Evolutionary conservation across 2,797 vertebrate genomes (phyloP).

Genomic region (Euthynnus affinis): DNA sequence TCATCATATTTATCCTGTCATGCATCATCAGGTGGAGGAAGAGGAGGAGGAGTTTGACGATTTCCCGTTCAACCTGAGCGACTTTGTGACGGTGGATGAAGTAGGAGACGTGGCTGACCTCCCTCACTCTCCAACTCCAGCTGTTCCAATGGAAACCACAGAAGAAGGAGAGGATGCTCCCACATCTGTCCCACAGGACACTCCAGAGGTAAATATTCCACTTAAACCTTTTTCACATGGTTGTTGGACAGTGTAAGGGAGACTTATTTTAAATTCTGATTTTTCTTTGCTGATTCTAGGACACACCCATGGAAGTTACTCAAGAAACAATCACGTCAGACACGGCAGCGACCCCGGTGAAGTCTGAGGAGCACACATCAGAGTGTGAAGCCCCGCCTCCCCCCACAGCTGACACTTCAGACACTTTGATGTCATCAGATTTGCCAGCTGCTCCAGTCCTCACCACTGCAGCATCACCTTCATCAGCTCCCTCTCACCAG

Average conservation of each 20-base stretch:
- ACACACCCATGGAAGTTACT: conserved; percentile 2
- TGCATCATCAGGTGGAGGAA: conserved; percentile 22
- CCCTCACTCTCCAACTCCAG: conserved; percentile 26
- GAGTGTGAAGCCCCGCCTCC: background rate
- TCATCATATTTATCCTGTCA: background rate
- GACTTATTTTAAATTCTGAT: background rate
- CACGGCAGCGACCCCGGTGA: background rate
- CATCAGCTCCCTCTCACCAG: background rate
- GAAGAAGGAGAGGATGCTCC: background rate
- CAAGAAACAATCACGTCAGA: background rate
- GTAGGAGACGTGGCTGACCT: conserved; percentile 85
- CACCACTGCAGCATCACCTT: background rate
- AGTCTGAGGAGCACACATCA: background rate
- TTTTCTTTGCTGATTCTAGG: conserved; percentile 33
- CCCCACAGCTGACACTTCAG: background rate
- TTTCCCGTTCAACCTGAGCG: conserved; percentile 91
- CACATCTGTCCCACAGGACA: conserved; percentile 11
- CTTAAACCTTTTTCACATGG: background rate
- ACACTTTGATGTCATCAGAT: background rate
- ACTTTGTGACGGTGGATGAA: conserved; percentile 94
- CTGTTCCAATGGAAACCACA: conserved; percentile 34
- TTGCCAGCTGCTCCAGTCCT: background rate
- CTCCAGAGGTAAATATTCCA: conserved; percentile 31
- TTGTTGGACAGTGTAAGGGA: background rate
- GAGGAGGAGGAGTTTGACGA: conserved; percentile 64